phyloP scores from a whole-genome alignment of 2,113 vertebrate genomes.

The Calypte anna region DNA sequence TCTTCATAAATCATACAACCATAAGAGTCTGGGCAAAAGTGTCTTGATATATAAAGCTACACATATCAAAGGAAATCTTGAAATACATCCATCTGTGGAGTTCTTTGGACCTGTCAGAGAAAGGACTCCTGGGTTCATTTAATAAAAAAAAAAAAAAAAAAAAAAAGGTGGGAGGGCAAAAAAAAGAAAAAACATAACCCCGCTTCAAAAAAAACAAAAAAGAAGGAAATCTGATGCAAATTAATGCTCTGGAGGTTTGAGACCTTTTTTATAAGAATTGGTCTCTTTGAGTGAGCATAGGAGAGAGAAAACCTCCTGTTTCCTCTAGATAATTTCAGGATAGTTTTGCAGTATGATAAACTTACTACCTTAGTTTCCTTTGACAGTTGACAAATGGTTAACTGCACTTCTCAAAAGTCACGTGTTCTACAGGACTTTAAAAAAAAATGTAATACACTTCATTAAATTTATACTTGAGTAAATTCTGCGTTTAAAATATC shows the following conservation, averaged over 20 bases:
- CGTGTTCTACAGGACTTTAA: too few relatives aligned
- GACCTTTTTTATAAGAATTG: not conserved
- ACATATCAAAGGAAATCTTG: not conserved
- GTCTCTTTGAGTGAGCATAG: not conserved
- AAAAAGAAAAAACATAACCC: too few relatives aligned
- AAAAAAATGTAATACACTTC: accelerated
- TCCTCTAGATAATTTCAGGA: not conserved
- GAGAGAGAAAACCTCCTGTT: not conserved
- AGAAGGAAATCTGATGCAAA: not conserved
- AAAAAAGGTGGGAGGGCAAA: accelerated
- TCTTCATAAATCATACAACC: not conserved
- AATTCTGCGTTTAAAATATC: not conserved
- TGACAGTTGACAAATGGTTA: not conserved
- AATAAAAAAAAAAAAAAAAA: not conserved
- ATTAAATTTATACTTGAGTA: not conserved
- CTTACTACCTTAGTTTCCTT: not conserved
- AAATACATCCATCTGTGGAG: not conserved
- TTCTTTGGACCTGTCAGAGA: not conserved
- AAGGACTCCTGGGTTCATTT: not conserved
- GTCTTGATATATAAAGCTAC: not conserved
- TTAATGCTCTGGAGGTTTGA: not conserved
- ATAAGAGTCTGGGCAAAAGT: not conserved
- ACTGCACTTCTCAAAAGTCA: not conserved
- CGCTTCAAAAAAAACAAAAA: not conserved
- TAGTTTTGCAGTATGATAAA: not conserved